Base-by-base conservation (phyloP, 1,140 invertebrate species). In the Oryctes rhinoceros region DNA sequence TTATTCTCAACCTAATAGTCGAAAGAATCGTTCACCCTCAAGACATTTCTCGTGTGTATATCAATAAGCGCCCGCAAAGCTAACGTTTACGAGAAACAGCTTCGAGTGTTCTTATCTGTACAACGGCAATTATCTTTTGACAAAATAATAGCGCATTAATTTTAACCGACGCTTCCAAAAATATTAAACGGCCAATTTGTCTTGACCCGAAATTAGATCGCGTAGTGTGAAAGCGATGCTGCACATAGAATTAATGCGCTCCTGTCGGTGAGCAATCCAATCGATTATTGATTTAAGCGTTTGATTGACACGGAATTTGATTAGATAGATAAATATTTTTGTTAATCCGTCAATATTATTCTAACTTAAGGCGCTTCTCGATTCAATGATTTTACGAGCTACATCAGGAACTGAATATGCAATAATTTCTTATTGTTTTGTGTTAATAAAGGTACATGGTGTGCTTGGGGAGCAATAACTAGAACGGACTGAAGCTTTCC, bases 71-170 rank as follows among this genome's bases (percentile, higher is more conserved):
- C 2, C 2, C 24, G 2, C 35, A 35, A 24, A 18, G 65, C 4
- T 65, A 65, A 65, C 20, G 62, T 18, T 10, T 67, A 67, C 35
- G 65, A 67, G 65, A 67, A 67, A 67, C 20, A 35, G 65, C 65
- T 24, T 18, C 65, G 65, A 6, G 65, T 67, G 11, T 20, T 30
- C 10, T 67, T 67, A 24, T 67, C 15, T 67, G 65, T 15, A 67
- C 13, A 67, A 13, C 65, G 6, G 65, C 13, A 67, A 67, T 67
- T 67, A 67, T 67, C 5, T 24, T 67, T 18, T 67, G 65, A 67
- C 65, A 67, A 67, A 67, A 67, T 67, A 24, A 67, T 67, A 67
- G 65, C 6, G 30, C 18, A 67, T 67, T 67, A 67, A 24, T 35
- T 67, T 11, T 18, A 67, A 35, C 24, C 20, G 65, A 24, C 18